Conservation (phyloP, 2,888 invertebrate genomes). For the Drosophila emarginata region DNA sequence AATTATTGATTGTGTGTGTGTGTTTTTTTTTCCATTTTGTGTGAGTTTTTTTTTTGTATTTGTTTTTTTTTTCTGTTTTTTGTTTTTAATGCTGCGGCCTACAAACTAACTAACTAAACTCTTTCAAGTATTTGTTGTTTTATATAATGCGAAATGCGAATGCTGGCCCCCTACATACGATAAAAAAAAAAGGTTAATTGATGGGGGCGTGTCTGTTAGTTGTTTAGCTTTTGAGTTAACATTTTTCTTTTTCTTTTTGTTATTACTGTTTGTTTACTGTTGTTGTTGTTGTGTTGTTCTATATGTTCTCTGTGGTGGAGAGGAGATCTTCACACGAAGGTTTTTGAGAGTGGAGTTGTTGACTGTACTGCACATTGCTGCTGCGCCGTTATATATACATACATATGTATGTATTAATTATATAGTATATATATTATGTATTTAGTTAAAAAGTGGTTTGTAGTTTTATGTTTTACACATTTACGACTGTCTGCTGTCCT, state of each 20-base stretch:
- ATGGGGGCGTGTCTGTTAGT: neutral
- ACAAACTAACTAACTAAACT: conserved; percentile 8
- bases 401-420: conserved; percentile 13
- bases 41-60: conserved; percentile 14
- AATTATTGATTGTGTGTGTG: conserved; percentile 43
- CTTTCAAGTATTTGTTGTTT: conserved; percentile 40
- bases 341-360: conserved; percentile 65
- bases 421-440: conserved; percentile 30
- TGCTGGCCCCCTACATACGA: neutral
- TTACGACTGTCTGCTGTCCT: conserved; percentile 71
- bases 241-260: conserved; percentile 9
- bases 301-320: conserved; percentile 25
- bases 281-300: conserved; percentile 32
- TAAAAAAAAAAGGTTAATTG: conserved; percentile 1
- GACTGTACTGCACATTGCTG: conserved; percentile 66
- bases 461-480: conserved; percentile 22
- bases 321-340: conserved; percentile 59
- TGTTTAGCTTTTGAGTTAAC: conserved; percentile 5
- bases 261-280: conserved; percentile 59
- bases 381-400: conserved; percentile 26
- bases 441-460: conserved; percentile 52
- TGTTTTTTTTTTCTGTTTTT: neutral
- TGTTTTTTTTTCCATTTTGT: conserved; percentile 10
- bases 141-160: conserved; percentile 8
- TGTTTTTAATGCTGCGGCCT: neutral